Base-by-base conservation (phyloP, 2,113 vertebrate genomes). In the Sus scrofa region DNA sequence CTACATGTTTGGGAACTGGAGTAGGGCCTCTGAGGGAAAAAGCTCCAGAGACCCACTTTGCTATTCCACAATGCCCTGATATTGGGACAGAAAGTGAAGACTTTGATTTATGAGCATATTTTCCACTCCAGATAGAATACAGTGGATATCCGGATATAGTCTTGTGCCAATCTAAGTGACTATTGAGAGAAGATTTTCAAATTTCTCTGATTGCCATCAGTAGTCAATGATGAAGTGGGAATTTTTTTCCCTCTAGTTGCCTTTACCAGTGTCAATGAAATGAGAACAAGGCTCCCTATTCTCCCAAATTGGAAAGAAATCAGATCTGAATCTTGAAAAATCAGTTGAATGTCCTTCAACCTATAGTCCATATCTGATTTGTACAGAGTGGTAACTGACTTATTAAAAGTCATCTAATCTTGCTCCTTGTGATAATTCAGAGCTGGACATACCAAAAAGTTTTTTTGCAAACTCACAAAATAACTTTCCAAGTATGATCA, bases 171-270 rank as follows among this genome's bases (percentile, higher is more conserved):
- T 89, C 74, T 95, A n/a, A 91, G 74, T 86, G 74, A 68, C 96
- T 87, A 56, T 52, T 86, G 56, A 94, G 54, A 84, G 74, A 85
- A 91, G 83, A 92, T 92, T 95, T 96, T 75, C 82, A 92, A 30
- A 96, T 96, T 89, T 79, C 68, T 90, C 97, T 97, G 97, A 95
- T 96, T 96, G 81, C 62, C 75, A 60, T 92, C 94, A 92, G 67
- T 54, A 82, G 92, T 37, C 78, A 81, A 26, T 18, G 60, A 90
- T 62, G 68, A 84, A 77, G 91, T 91, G n/a, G 63, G 32, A 58
- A 77, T 84, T 68, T 90, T 52, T 32, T n/a, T 1, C 18, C 26
- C 62, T 34, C 73, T n/a, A 1, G 19, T 50, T 32, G 20, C 75
- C 91, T 95, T 92, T 91, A 50, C 92, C 92, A 75, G 89, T 87